phyloP scores from a whole-genome alignment of 2,113 vertebrate genomes.

The Ceyx margarethae region DNA sequence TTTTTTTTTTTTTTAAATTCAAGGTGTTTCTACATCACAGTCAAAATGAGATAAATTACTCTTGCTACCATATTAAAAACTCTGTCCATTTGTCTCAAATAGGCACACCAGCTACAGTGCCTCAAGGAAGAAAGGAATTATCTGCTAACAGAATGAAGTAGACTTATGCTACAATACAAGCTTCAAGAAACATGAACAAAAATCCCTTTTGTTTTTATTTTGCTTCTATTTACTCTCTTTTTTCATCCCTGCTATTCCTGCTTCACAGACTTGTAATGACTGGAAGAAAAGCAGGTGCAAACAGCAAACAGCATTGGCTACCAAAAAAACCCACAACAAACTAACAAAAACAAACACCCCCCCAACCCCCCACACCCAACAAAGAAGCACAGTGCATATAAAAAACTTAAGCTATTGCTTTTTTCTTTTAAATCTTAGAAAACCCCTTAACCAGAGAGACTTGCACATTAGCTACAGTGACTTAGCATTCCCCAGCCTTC shows the following conservation, averaged over 20 bases:
- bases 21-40: slow-evolving; percentile 4
- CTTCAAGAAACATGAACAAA: neutral
- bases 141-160: neutral
- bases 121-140: neutral
- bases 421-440: neutral
- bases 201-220: neutral
- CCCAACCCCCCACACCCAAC: no score
- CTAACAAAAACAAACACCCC: no score
- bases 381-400: neutral
- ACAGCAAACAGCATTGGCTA: neutral
- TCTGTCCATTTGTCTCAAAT: neutral
- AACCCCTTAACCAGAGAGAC: neutral
- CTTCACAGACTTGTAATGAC: neutral
- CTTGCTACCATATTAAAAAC: neutral
- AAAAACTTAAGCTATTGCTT: neutral
- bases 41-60: neutral
- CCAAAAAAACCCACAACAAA: neutral
- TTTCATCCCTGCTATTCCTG: neutral
- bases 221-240: neutral
- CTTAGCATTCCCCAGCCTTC: neutral
- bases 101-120: neutral
- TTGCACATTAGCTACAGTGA: neutral
- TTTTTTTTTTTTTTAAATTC: neutral
- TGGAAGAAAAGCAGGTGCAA: neutral
- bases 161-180: neutral